Evolutionary conservation across 2,797 vertebrate species (phyloP), one percentile per base, ranked within the genome.

Genomic region (Harpagifer antarcticus): DNA sequence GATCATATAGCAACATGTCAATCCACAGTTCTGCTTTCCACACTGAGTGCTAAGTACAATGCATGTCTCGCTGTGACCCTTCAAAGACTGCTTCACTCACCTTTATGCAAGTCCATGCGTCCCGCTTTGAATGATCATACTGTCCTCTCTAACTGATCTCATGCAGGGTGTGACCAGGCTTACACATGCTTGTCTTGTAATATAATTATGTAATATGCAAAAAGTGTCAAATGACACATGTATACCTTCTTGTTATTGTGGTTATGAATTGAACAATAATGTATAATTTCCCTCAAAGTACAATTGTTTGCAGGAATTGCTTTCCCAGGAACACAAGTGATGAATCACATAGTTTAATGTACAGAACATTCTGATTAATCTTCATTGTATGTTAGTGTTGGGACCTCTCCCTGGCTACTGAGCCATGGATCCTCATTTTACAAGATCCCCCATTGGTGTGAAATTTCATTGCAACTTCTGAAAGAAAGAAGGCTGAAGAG

Each of bases 1-100:
- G 44, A 84, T 86, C 49, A 61, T 67, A 82, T 17, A 57, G 69
- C 49, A 17, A 20, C 17, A 2, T 60, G 76, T 79, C 67, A 23
- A 31, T 60, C 66, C 13, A 9, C 58, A 53, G 56, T 23, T 45
- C 40, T 19, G 56, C 40, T 64, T 57, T 56, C 47, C 20, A 54
- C 49, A 4, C 73, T 15, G 31, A 61, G 42, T 45, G 47, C 59
- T 59, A 19, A 23, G 23, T 16, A 43, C 14, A 15, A 56, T 0
- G 40, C 15, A 0, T 57, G 37, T 59, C 37, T n/a, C 1, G 2
- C 48, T 27, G 7, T 54, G 58, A 78, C 6, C 45, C 37, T n/a
- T 56, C 62, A 71, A 45, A 4, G 59, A 45, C 56, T 23, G 67
- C 58, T 59, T 67, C 42, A 40, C 69, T 64, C 43, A 45, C 54